A percentile compares a stretch with the other conserved stretches of the same genome.
phyloP scores from a whole-genome alignment of 2,797 vertebrate genomes.

The Aplochiton taeniatus region DNA sequence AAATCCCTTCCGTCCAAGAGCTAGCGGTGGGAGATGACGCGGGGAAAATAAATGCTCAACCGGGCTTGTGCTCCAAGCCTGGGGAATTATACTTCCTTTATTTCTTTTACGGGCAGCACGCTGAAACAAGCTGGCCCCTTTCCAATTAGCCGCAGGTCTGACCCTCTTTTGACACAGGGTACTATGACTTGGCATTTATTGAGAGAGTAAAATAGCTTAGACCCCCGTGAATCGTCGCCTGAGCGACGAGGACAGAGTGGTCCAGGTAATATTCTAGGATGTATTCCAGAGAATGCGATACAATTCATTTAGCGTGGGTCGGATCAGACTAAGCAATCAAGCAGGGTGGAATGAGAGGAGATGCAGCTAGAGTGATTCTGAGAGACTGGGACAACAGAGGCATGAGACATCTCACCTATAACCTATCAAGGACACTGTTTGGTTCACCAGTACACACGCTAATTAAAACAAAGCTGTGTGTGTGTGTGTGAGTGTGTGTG shows the following conservation, averaged over 20 bases:
- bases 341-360: too few species aligned
- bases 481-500: too few species aligned
- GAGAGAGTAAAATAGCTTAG: slow-evolving; percentile 53
- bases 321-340: slow-evolving; percentile 52
- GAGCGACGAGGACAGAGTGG: too few species aligned
- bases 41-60: background rate
- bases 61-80: slow-evolving; percentile 18
- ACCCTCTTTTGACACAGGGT: slow-evolving; percentile 33
- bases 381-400: too few species aligned
- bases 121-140: slow-evolving; percentile 37
- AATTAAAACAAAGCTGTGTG: too few species aligned
- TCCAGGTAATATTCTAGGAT: slow-evolving; percentile 23
- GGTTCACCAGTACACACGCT: too few species aligned
- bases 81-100: slow-evolving; percentile 25
- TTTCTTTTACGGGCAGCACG: slow-evolving; percentile 22
- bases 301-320: slow-evolving; percentile 67
- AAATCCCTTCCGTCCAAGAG: slow-evolving; percentile 9
- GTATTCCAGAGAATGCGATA: slow-evolving; percentile 57
- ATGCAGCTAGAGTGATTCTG: too few species aligned
- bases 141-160: slow-evolving; percentile 58
- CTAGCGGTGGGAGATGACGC: too few species aligned
- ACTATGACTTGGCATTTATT: slow-evolving; percentile 59
- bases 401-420: too few species aligned
- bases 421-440: too few species aligned
- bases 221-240: slow-evolving; percentile 45